Conservation (phyloP, 2,797 vertebrate species). For the Carduelis carduelis region DNA sequence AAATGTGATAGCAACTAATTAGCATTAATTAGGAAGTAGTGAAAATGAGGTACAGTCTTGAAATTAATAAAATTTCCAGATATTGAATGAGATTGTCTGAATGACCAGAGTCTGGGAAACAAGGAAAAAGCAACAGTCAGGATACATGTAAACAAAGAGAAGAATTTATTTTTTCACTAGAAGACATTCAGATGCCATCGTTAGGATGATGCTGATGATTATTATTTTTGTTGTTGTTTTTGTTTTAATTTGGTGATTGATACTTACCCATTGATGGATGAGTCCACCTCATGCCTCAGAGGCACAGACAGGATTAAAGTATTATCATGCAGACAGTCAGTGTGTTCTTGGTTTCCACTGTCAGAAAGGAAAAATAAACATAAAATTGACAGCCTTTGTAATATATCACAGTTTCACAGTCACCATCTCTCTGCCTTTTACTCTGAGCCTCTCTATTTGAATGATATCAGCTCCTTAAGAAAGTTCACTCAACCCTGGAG, state of each 20-base stretch:
- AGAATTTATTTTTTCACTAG: not conserved
- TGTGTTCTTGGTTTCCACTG: conserved; percentile 89
- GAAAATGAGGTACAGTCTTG: not conserved
- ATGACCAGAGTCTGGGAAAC: conserved; percentile 18
- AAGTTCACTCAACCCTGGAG: not conserved
- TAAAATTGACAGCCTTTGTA: not conserved
- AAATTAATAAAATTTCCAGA: not conserved
- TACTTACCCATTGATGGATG: conserved; percentile 89
- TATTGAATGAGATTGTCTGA: not conserved
- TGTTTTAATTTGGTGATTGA: not conserved
- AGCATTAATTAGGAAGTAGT: not conserved
- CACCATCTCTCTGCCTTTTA: not conserved
- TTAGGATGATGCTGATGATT: not conserved
- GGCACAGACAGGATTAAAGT: conserved; percentile 83
- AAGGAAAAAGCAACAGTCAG: not conserved
- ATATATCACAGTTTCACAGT: not conserved
- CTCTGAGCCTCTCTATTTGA: not conserved
- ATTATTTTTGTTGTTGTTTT: rapidly evolving
- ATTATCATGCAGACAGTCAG: conserved; percentile 87
- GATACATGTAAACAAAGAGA: not conserved
- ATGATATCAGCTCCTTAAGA: not conserved
- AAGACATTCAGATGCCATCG: not conserved
- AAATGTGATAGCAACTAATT: not conserved
- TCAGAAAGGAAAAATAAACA: conserved; percentile 7
- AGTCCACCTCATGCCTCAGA: conserved; percentile 93